Conservation (phyloP, 2,888 invertebrate genomes). For the Conops quadrifasciatus region DNA sequence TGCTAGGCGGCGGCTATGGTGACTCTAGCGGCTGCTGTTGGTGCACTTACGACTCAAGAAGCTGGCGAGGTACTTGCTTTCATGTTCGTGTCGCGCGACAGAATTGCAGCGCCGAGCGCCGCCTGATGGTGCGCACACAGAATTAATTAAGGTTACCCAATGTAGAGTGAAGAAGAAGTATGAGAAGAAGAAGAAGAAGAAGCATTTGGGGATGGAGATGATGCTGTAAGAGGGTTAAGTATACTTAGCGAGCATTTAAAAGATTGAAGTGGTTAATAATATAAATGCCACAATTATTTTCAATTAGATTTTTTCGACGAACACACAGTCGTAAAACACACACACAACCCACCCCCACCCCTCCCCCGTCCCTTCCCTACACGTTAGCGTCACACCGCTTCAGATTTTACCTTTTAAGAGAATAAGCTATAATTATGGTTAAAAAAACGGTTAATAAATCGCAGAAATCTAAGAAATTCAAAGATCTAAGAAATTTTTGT, state of each 20-base stretch:
- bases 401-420: too few relatives aligned
- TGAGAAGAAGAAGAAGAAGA: too few relatives aligned
- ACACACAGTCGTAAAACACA: too few relatives aligned
- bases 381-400: too few relatives aligned
- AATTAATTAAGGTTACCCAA: slow-evolving; percentile 9
- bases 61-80: slow-evolving; percentile 17
- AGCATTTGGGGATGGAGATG: not conserved
- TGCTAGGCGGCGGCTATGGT: not conserved
- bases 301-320: too few relatives aligned
- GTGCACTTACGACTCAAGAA: slow-evolving; percentile 11
- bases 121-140: slow-evolving; percentile 1
- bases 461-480: too few relatives aligned
- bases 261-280: not conserved
- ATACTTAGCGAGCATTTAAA: not conserved
- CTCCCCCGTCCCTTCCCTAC: too few relatives aligned
- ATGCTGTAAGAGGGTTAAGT: not conserved
- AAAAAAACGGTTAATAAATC: too few relatives aligned
- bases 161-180: not conserved
- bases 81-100: not conserved
- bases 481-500: too few relatives aligned
- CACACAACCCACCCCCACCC: too few relatives aligned
- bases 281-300: too few relatives aligned
- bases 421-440: too few relatives aligned
- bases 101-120: not conserved
- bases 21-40: not conserved